A percentile compares a stretch with the other conserved stretches of the same genome.
Evolutionary conservation across 2,888 invertebrate species (phyloP).

Genomic region (Agrilus mali): DNA sequence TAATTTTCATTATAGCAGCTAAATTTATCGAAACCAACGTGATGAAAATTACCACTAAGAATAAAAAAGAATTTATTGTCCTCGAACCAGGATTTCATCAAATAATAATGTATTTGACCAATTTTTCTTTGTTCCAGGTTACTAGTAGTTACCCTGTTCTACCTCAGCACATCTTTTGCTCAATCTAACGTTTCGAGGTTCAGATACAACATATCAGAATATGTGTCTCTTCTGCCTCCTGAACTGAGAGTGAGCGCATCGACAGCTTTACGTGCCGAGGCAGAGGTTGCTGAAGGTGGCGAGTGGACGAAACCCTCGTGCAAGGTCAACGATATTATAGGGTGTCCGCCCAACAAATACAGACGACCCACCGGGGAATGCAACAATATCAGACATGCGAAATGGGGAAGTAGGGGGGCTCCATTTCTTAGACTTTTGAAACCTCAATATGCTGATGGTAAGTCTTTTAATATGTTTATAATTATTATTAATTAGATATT

Average conservation of each 20-base stretch:
- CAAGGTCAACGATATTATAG: constrained; percentile 38
- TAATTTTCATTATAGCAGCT: too few relatives aligned
- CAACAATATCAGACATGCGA: constrained; percentile 76
- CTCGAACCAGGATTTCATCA: too few relatives aligned
- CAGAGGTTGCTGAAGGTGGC: constrained; percentile 8
- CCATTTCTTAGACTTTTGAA: constrained; percentile 61
- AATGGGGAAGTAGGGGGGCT: constrained; percentile 72
- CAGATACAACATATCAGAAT: constrained; percentile 25
- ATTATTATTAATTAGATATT: too few relatives aligned
- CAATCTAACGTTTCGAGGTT: constrained; percentile 4
- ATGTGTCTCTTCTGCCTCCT: constrained; percentile 26
- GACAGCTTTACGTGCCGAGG: constrained; percentile 25
- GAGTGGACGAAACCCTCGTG: constrained; percentile 21
- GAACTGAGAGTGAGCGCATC: constrained; percentile 26
- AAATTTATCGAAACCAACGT: too few relatives aligned
- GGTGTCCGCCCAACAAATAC: constrained; percentile 74
- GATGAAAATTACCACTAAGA: too few relatives aligned
- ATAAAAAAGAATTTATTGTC: too few relatives aligned
- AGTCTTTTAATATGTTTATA: constrained; percentile 28
- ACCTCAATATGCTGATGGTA: constrained; percentile 64
- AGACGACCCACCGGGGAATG: constrained; percentile 72
- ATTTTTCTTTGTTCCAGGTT: constrained; percentile 4
- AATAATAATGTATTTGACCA: too few relatives aligned
- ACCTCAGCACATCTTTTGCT: background rate
- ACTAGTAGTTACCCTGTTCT: background rate